Evolutionary conservation across 2,888 invertebrate genomes (phyloP).

Genomic region (Ophraella communa): DNA sequence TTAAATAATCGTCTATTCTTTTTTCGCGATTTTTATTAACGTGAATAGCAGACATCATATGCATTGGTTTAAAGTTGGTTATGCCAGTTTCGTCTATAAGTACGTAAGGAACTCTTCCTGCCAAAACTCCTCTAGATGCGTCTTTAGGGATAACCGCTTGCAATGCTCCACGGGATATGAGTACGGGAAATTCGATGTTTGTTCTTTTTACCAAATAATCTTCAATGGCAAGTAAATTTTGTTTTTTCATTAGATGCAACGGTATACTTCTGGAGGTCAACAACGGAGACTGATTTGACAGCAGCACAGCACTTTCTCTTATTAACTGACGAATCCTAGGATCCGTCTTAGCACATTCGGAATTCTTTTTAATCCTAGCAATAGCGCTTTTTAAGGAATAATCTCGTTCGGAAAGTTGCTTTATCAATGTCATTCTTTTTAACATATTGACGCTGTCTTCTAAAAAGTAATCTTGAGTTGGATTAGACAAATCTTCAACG

Average conservation of each 20-base stretch:
- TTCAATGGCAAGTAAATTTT: slow-evolving; percentile 79
- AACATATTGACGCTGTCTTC: slow-evolving; percentile 70
- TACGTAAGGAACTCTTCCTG: slow-evolving; percentile 77
- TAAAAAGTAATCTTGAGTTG: slow-evolving; percentile 38
- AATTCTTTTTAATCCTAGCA: slow-evolving; percentile 69
- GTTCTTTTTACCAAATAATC: slow-evolving; percentile 72
- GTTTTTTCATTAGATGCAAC: slow-evolving; percentile 68
- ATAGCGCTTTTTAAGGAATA: slow-evolving; percentile 69
- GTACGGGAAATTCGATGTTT: slow-evolving; percentile 66
- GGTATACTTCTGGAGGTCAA: slow-evolving; percentile 77
- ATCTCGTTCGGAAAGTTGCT: slow-evolving; percentile 72
- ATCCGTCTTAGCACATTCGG: slow-evolving; percentile 72
- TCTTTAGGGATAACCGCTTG: slow-evolving; percentile 81
- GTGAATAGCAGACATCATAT: slow-evolving; percentile 72
- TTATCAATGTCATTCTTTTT: slow-evolving; percentile 74
- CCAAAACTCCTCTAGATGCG: slow-evolving; percentile 74
- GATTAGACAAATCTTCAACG: slow-evolving; percentile 59
- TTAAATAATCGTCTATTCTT: slow-evolving; percentile 51
- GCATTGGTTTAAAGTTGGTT: slow-evolving; percentile 76
- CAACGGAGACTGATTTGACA: slow-evolving; percentile 57
- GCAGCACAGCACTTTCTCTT: slow-evolving; percentile 73
- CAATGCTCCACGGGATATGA: slow-evolving; percentile 76
- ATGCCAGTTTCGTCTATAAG: slow-evolving; percentile 80
- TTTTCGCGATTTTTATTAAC: slow-evolving; percentile 50
- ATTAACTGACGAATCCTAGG: slow-evolving; percentile 74